Conservation (phyloP, 2,888 invertebrate genomes). For the Acanthosoma haemorrhoidale region DNA sequence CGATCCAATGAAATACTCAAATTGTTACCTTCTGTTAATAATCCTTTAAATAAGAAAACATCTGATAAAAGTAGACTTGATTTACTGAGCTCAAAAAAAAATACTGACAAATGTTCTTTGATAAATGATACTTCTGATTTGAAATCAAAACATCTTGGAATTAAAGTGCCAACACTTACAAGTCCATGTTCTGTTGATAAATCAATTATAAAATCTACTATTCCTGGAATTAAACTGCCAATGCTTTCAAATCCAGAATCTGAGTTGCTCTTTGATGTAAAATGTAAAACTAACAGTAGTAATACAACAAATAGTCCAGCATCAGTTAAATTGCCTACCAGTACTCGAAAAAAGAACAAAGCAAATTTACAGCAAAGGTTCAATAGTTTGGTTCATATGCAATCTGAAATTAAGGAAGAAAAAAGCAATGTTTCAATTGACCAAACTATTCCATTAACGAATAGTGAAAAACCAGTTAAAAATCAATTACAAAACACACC, state of each 20-base stretch:
- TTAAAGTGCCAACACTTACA: not conserved
- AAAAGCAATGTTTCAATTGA: not conserved
- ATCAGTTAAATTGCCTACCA: not conserved
- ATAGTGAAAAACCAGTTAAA: not conserved
- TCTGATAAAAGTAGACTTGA: slow-evolving; percentile 10
- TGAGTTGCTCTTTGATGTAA: not conserved
- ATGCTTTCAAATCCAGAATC: slow-evolving; percentile 25
- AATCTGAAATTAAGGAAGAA: not conserved
- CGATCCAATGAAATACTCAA: slow-evolving; percentile 15
- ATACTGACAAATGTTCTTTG: not conserved
- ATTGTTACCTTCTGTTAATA: not conserved
- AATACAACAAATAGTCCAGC: not conserved
- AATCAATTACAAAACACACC: not conserved
- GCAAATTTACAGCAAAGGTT: slow-evolving; percentile 14
- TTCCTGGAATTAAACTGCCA: not conserved
- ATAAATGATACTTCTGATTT: not conserved
- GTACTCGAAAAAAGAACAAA: not conserved
- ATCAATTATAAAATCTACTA: not conserved
- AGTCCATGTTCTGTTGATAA: not conserved
- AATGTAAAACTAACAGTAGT: not conserved
- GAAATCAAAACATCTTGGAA: not conserved
- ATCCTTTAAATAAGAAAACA: not conserved
- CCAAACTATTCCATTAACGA: too few relatives aligned
- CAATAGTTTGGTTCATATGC: slow-evolving; percentile 8
- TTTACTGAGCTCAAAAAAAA: not conserved